A percentile compares a stretch with the other conserved stretches of the same genome.
Conservation (phyloP, 2,797 vertebrate genomes). For the Percopsis omiscomaycus region DNA sequence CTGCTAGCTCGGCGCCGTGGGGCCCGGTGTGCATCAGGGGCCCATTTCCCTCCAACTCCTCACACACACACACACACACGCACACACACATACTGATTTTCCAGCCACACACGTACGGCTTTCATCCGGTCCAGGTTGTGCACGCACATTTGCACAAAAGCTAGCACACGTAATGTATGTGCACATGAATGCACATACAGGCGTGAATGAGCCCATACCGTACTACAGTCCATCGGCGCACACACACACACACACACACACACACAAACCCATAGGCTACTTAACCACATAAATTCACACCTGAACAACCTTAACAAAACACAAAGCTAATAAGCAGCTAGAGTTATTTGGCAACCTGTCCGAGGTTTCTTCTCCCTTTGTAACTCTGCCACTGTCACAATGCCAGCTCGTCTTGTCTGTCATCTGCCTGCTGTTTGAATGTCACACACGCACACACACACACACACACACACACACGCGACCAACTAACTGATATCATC, state of each 20-base stretch:
- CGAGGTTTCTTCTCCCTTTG: conserved; percentile 45
- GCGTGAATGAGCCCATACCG: too few species aligned
- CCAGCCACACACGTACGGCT: too few species aligned
- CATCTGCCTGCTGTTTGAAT: conserved; percentile 63
- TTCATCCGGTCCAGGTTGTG: too few species aligned
- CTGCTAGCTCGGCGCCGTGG: conserved; percentile 66
- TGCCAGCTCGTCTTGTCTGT: conserved; percentile 57
- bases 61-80: conserved; percentile 74
- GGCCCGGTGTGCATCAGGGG: conserved; percentile 54
- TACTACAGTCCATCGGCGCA: too few species aligned
- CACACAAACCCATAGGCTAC: conserved; percentile 7
- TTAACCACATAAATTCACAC: too few species aligned
- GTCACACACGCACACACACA: conserved; percentile 48
- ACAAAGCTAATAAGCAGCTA: too few species aligned
- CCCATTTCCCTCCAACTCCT: conserved; percentile 48
- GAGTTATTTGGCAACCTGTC: too few species aligned
- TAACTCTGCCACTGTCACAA: conserved; percentile 43
- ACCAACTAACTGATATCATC: conserved; percentile 52
- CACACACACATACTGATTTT: conserved; percentile 18
- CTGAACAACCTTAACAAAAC: too few species aligned
- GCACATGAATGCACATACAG: too few species aligned
- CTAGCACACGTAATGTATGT: too few species aligned
- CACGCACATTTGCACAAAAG: too few species aligned
- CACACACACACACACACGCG: conserved; percentile 13
- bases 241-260: conserved; percentile 14